Conservation (phyloP, 1,140 invertebrate genomes). For the Drosophila nigromelanica region DNA sequence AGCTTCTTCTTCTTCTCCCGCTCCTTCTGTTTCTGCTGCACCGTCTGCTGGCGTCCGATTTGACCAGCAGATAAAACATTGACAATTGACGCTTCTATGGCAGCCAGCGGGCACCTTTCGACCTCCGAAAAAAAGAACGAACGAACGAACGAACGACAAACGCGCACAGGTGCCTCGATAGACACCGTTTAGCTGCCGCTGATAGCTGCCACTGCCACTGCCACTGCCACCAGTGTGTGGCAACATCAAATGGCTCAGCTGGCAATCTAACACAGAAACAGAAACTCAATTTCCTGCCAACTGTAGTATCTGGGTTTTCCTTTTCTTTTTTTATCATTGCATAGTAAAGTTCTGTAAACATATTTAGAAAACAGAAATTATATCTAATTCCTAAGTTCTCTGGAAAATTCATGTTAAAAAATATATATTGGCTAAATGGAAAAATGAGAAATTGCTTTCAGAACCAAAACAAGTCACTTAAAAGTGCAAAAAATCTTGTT, state of each 20-base stretch:
- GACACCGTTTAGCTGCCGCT: conserved; percentile 30
- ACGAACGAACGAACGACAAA: not conserved
- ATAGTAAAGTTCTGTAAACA: too few species aligned
- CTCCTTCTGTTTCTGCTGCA: not conserved
- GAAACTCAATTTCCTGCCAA: too few species aligned
- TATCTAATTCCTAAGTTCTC: too few species aligned
- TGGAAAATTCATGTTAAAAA: too few species aligned
- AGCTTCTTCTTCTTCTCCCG: conserved; percentile 5
- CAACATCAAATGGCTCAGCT: not conserved
- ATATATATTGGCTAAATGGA: too few species aligned
- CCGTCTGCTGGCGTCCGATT: conserved; percentile 18
- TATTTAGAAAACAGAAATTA: too few species aligned
- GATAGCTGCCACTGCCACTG: conserved; percentile 17
- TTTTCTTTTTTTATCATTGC: too few species aligned
- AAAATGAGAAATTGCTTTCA: too few species aligned
- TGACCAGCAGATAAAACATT: conserved; percentile 44
- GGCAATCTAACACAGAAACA: too few species aligned
- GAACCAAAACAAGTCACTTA: too few species aligned
- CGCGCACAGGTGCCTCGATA: conserved; percentile 37
- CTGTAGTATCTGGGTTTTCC: too few species aligned
- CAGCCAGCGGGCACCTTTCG: conserved; percentile 7
- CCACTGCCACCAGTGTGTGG: not conserved
- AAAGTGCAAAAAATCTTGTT: too few species aligned
- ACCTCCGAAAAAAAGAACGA: conserved; percentile 8
- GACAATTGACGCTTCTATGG: conserved; percentile 51